Evolutionary conservation across 2,888 invertebrate genomes (phyloP).

Genomic region (Acrobasis suavella): DNA sequence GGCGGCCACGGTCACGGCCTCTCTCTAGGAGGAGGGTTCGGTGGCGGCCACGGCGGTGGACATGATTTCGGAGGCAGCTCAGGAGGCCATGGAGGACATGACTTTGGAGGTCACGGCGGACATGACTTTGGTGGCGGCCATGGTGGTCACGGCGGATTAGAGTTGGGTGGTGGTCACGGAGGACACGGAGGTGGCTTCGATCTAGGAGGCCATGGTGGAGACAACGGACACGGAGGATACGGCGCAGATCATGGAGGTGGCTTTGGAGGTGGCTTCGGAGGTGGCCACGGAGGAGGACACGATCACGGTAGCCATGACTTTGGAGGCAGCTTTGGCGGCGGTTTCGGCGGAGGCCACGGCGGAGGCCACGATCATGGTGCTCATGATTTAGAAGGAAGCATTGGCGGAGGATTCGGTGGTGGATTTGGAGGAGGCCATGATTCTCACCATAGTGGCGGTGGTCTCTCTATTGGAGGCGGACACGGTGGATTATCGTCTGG

Average conservation of each 20-base stretch:
- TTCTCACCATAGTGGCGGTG: slow-evolving; percentile 37
- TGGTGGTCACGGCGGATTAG: slow-evolving; percentile 36
- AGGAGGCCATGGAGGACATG: slow-evolving; percentile 36
- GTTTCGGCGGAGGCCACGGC: slow-evolving; percentile 20
- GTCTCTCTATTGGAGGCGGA: slow-evolving; percentile 9
- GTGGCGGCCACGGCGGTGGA: slow-evolving; percentile 31
- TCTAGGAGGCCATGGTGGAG: slow-evolving; percentile 27
- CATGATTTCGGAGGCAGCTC: slow-evolving; percentile 34
- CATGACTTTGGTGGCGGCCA: slow-evolving; percentile 34
- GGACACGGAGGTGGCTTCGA: slow-evolving; percentile 32
- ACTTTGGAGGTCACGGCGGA: slow-evolving; percentile 32
- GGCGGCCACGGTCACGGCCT: slow-evolving; percentile 35
- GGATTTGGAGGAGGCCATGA: slow-evolving; percentile 37
- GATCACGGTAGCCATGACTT: slow-evolving; percentile 13
- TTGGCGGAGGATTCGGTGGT: slow-evolving; percentile 28
- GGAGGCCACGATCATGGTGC: slow-evolving; percentile 7
- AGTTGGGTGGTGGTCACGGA: slow-evolving; percentile 33
- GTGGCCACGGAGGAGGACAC: slow-evolving; percentile 28
- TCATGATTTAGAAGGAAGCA: slow-evolving; percentile 25
- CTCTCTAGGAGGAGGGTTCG: slow-evolving; percentile 34
- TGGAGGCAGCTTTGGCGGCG: slow-evolving; percentile 18
- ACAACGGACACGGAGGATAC: slow-evolving; percentile 28
- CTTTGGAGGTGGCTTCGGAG: slow-evolving; percentile 38
- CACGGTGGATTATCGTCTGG: slow-evolving; percentile 24
- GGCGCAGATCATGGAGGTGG: slow-evolving; percentile 33